Base-by-base conservation (phyloP, 2,888 invertebrate genomes). In the Eupeodes latifasciatus region DNA sequence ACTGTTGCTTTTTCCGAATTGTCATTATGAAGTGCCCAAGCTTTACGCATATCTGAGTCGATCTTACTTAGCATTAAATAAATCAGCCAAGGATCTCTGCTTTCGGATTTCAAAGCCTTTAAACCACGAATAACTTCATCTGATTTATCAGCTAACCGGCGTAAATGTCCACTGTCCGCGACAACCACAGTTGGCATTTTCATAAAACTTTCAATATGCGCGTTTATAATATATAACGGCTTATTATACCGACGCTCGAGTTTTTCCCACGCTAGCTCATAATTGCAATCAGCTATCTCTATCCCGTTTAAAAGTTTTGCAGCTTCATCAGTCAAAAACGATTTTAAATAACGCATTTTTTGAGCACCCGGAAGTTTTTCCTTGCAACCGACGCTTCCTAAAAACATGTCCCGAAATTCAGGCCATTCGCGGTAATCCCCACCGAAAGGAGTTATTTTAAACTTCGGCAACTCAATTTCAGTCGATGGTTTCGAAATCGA, bases 191-290 rank as follows among this genome's bases (percentile, higher is more conserved):
- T 16, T 49, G 47, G 47, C 47, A 47, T 47, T 12, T 66, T 66
- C 27, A 66, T 11, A 49, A 66, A 66, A 49, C n/a, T 69, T 27
- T 74, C 59, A 14, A 74, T 49, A 27, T 59, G 47, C 9, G 59
- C 74, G 12, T 61, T 61, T 3, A 49, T 61, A 16, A 61, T 74
- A 10, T 74, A 57, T 9, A 34, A 47, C 47, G 47, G 61, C 44
- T 47, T 47, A 47, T 47, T 12, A 47, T 47, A 47, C 10, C 47
- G 47, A 47, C 47, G 47, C 47, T 75, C 49, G 3, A 75, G 74
- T 51, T 75, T 75, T 62, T 51, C 62, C 62, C 74, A 75, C 12
- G 75, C 75, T 51, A 53, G 62, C n/a, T 51, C 16, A 47, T 75
- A 75, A 51, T 75, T 75, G 7, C 34, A 62, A 27, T 75, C 61